Percentiles rank a stretch among this genome's conserved stretches.
Conservation (phyloP, 1,140 invertebrate species). For the Halictus rubicundus region DNA sequence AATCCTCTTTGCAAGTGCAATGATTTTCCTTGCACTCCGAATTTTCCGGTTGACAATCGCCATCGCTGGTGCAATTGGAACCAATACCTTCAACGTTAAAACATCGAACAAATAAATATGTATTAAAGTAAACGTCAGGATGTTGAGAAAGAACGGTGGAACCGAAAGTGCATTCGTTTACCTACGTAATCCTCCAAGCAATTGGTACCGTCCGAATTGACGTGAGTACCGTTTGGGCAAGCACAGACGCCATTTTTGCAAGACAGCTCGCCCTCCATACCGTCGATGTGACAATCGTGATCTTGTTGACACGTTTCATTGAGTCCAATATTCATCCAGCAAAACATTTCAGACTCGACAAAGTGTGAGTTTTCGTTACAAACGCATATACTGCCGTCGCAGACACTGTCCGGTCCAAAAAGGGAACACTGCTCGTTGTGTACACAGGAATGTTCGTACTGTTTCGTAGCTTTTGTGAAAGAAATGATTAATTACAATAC, state of each 20-base stretch:
- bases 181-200: conserved; percentile 41
- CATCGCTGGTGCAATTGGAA: not conserved
- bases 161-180: conserved; percentile 13
- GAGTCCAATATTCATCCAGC: conserved; percentile 63
- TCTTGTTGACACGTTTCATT: conserved; percentile 47
- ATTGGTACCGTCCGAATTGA: conserved; percentile 23
- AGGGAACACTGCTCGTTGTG: conserved; percentile 60
- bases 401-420: conserved; percentile 64
- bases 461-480: not conserved
- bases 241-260: conserved; percentile 43
- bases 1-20: conserved; percentile 34
- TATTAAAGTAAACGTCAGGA: not conserved
- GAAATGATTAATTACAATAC: not conserved
- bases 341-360: conserved; percentile 59
- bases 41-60: not conserved
- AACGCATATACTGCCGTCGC: conserved; percentile 50
- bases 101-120: too few species aligned
- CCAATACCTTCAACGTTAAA: conserved; percentile 48
- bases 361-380: conserved; percentile 65
- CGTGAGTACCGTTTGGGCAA: conserved; percentile 51
- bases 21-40: not conserved
- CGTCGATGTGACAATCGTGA: conserved; percentile 56
- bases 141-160: not conserved
- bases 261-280: not conserved
- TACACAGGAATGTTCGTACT: conserved; percentile 32